Conservation (phyloP, 2,888 invertebrate species). For the Acleris emargana region DNA sequence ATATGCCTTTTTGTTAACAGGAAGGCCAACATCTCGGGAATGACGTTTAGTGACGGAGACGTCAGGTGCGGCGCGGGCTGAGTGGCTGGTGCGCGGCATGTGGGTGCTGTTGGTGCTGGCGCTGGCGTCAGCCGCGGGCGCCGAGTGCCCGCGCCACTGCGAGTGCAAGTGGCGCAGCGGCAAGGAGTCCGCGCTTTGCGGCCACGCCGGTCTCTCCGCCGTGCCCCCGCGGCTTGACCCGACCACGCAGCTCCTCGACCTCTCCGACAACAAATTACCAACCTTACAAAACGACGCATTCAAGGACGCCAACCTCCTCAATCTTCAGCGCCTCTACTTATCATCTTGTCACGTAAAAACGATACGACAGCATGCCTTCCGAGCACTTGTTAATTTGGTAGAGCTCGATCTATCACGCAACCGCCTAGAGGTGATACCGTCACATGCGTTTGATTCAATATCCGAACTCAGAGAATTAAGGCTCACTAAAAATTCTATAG, state of each 20-base stretch:
- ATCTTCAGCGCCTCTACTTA: constrained; percentile 91
- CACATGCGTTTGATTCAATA: constrained; percentile 88
- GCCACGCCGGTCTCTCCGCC: constrained; percentile 88
- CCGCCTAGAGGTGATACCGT: constrained; percentile 86
- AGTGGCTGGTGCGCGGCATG: constrained; percentile 75
- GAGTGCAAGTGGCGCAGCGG: constrained; percentile 96
- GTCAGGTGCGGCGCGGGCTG: constrained; percentile 74
- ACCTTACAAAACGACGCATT: constrained; percentile 89
- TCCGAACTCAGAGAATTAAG: constrained; percentile 89
- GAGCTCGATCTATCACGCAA: constrained; percentile 92
- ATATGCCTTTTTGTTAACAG: constrained; percentile 52
- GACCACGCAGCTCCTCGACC: constrained; percentile 91
- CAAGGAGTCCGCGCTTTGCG: constrained; percentile 92
- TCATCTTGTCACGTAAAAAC: constrained; percentile 87
- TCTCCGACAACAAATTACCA: constrained; percentile 88
- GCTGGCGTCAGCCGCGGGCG: constrained; percentile 79
- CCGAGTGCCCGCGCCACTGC: constrained; percentile 89
- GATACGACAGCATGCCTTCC: constrained; percentile 89
- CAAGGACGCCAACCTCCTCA: constrained; percentile 88
- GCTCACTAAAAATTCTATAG: constrained; percentile 89
- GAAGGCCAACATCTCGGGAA: constrained; percentile 61
- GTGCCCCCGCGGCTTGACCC: constrained; percentile 90
- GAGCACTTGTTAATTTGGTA: constrained; percentile 90
- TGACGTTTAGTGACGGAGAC: constrained; percentile 71
- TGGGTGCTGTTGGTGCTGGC: constrained; percentile 83